Base-by-base conservation (phyloP, 2,888 invertebrate genomes). In the Xylota segnis region DNA sequence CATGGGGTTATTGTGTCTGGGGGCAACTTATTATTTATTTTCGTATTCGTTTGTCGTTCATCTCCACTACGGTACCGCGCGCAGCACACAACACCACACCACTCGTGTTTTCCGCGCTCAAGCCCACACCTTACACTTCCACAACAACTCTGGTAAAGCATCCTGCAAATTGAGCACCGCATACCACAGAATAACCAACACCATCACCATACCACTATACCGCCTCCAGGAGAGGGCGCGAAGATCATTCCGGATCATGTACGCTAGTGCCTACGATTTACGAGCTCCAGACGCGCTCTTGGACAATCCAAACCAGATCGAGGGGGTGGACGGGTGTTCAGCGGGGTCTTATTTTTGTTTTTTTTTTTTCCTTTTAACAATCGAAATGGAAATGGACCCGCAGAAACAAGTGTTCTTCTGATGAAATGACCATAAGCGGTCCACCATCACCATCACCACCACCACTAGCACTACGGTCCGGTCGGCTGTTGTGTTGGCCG, bases 391-490 rank as follows among this genome's bases (percentile, higher is more conserved):
- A 86, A 76, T 86, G 82, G 86, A 86, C 82, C 86, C 86, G 72
- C 86, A 86, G 86, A 86, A 86, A 86, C 86, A 86, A 86, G 86
- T 86, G 86, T 86, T 82, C 76, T 82, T 82, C 86, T 86, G 82
- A 86, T 82, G 86, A 86, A 86, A 86, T 86, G 86, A 77, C 86
- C 82, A 86, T 86, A 86, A 86, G 86, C 86, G 86, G 82, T 77
- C 50, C 82, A 82, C 37, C 63, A 54, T 52, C 56, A 68, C 50
- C 50, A 54, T 45, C 75, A 61, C 29, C 54, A 37, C 61, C n/a
- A n/a, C n/a, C n/a, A n/a, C n/a, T n/a, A n/a, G n/a, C n/a, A n/a
- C n/a, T n/a, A n/a, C 50, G 23, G 18, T 37, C 27, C 29, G 58
- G 54, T 54, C 58, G 40, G 70, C 40, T 61, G 74, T 58, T 72